Evolutionary conservation across 2,888 invertebrate genomes (phyloP), one percentile per base, ranked within the genome.

Genomic region (Luperina testacea): DNA sequence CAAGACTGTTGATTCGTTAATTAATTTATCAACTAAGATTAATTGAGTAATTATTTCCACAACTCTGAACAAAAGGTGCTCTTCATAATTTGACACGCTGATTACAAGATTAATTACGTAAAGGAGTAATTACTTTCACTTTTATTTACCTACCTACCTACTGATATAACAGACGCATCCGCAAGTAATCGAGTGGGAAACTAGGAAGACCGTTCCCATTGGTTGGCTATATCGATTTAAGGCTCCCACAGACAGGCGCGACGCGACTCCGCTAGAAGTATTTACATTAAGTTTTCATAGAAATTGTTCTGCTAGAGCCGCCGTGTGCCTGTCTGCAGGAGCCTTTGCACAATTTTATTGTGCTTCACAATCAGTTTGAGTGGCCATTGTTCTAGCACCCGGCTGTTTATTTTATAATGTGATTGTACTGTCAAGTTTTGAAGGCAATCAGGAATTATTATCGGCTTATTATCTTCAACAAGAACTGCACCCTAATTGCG

Each of bases 321-420:
- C 20, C 20, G 27, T 20, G 69, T 13, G 69, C 13, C 20, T 15
- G 27, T 27, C 20, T 24, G 13, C 48, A 2, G 13, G 5, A 27
- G 2, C 69, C 1, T 59, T 24, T 63, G 64, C 80, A 88, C 83
- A 48, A 27, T 63, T 57, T 69, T 77, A 87, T 88, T 72, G 78
- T 51, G 65, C 75, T 74, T 71, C 69, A 51, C 67, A 81, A 85
- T 77, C 80, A 79, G 80, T 70, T 85, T 24, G 81, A 90, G 79
- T 81, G 63, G 77, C 82, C 61, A 89, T 90, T 90, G 90, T 90
- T 85, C 38, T 74, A 38, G 64, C 27, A 72, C 15, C 15, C 53
- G 63, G 3, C 17, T 69, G 68, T 63, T 85, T 70, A 61, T 82
- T 38, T 72, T 57, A 20, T 72, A n/a, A 64, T 63, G 53, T 72